Evolutionary conservation across 2,888 invertebrate species (phyloP), one percentile per base, ranked within the genome.

Genomic region (Allacma fusca): DNA sequence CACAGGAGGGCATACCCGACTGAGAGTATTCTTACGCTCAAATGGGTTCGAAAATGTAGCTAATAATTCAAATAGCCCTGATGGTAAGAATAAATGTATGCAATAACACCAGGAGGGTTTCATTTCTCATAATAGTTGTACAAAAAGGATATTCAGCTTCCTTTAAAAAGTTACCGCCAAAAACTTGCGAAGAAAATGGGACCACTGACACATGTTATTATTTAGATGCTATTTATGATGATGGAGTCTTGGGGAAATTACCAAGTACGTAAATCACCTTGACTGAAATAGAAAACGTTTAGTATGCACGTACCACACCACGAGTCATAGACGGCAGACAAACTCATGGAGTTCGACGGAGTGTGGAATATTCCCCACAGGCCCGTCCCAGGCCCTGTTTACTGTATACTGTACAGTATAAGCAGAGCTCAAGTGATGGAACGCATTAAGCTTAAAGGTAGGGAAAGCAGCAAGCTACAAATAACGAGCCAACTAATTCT

Each of bases 221-320:
- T 43, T 69, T 34, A 29, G 62, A 62, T 43, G 24, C 24, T 69
- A 69, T 69, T 69, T 40, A 69, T 43, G 69, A 43, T 69, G 43
- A 69, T 69, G 69, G 69, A 69, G 69, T 69, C 44, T 19, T 57
- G 29, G 59, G 72, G 57, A 72, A 72, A 72, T 72, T 72, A 59
- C 59, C 21, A 21, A 59, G 62, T 59, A 23, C 72, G 72, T 72
- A 72, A 72, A 72, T 72, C 72, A 72, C n/a, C 0, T 19, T 34
- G 72, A 26, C 23, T 28, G n/a, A 71, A 13, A 71, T 44, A 28
- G 59, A n/a, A 72, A 59, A 29, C 50, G 50, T 50, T 50, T 50
- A 50, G 26, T 62, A 62, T 62, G 24, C 62, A 59, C 23, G 23
- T 59, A 59, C n/a, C n/a, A n/a, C n/a, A n/a, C n/a, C n/a, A n/a